Base-by-base conservation (phyloP, 1,140 invertebrate genomes). In the Lucilia sericata region DNA sequence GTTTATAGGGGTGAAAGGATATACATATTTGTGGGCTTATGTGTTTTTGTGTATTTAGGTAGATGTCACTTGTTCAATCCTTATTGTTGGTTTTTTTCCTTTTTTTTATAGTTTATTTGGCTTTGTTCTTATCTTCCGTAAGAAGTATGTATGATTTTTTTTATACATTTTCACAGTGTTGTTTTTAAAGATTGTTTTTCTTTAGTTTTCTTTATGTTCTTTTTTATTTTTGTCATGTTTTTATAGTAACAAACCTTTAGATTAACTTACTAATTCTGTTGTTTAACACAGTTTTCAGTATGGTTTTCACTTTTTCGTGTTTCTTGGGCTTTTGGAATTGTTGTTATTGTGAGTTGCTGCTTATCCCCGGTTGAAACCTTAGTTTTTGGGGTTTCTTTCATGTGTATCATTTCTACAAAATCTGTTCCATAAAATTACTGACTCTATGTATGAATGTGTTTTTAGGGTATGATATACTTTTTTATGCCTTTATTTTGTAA, bases 201-300 rank as follows among this genome's bases (percentile, higher is more conserved):
- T 36, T 8, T 36, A 51, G 49, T 51, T 19, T 60, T 60, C 8
- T 42, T 25, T 49, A 49, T 80, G 36, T 47, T 42, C 17, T 19
- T 49, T 78, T 49, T 42, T 80, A 51, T 49, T 19, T 42, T 47
- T 47, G 34, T 80, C 42, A 42, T 42, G 12, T 78, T 80, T 80
- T 80, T 80, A 19, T 80, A 70, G 76, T 80, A 80, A 80, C 76
- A 14, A 49, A 80, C 76, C 65, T 80, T 51, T 51, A 80, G 76
- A 80, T 80, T 80, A 80, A 80, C 76, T 80, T 49, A 47, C 42
- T 80, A 80, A 80, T 80, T 80, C 76, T 49, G 42, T 42, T 49
- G 76, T 80, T 19, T 51, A 49, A 70, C 65, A 70, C 65, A 70
- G 17, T 70, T 70, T 70, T 70, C 60, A 70, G 60, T 70, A 70